Evolutionary conservation across 2,797 vertebrate species (phyloP).

Genomic region (Argentina silus): DNA sequence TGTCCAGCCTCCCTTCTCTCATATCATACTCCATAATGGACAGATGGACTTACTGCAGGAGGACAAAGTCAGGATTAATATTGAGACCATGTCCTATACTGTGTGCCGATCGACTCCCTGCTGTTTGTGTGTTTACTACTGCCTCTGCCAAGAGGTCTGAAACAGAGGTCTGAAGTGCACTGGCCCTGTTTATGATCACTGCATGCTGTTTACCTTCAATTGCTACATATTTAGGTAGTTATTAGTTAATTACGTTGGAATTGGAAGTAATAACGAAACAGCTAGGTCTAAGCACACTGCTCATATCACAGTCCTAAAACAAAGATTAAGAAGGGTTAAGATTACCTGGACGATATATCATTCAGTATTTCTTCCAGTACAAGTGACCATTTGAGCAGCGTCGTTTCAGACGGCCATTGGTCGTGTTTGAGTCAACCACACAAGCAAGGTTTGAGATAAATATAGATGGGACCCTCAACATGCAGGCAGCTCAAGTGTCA

Average conservation of each 20-base stretch:
- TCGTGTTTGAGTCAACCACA: constrained; percentile 62
- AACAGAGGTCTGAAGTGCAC: too few relatives aligned
- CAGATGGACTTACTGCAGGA: constrained; percentile 13
- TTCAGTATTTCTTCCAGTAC: constrained; percentile 27
- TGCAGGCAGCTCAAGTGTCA: constrained; percentile 73
- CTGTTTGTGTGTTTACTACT: too few relatives aligned
- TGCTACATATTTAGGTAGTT: too few relatives aligned
- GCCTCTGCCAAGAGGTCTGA: too few relatives aligned
- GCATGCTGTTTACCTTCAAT: too few relatives aligned
- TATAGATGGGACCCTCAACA: constrained; percentile 76
- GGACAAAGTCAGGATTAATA: not conserved
- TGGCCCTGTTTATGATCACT: too few relatives aligned
- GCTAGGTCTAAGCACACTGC: not conserved
- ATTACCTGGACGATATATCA: constrained; percentile 54
- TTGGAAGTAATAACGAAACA: too few relatives aligned
- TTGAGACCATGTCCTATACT: too few relatives aligned
- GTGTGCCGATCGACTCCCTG: too few relatives aligned
- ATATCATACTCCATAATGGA: constrained; percentile 82
- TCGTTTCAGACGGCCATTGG: constrained; percentile 44
- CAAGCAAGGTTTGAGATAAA: constrained; percentile 73
- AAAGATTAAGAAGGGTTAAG: not conserved
- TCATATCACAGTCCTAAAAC: not conserved
- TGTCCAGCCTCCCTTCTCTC: constrained; percentile 72
- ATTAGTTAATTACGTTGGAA: too few relatives aligned
- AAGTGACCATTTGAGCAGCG: constrained; percentile 32